Evolutionary conservation across 2,888 invertebrate genomes (phyloP), one percentile per base, ranked within the genome.

Genomic region (Lydus trimaculatus): DNA sequence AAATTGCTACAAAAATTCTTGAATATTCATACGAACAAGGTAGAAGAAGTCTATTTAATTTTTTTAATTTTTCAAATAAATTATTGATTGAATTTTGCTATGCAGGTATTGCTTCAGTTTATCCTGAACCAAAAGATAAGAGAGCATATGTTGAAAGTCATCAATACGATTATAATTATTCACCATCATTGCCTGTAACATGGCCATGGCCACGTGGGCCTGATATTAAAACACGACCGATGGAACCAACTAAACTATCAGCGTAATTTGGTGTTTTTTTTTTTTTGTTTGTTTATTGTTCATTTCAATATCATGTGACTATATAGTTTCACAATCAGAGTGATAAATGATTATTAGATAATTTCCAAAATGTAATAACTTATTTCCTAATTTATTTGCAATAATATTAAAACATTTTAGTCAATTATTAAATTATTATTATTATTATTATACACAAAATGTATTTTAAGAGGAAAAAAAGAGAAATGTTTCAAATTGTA

Each of bases 31-130:
- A 96, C 84, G 86, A 88, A 75, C 89, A 90, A 75, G 90, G 94
- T 94, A 86, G n/a, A n/a, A n/a, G n/a, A n/a, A n/a, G n/a, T n/a
- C n/a, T n/a, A n/a, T n/a, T n/a, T n/a, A n/a, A n/a, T n/a, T n/a
- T n/a, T n/a, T n/a, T n/a, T n/a, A n/a, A n/a, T n/a, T n/a, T n/a
- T n/a, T n/a, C n/a, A n/a, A n/a, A n/a, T n/a, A n/a, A n/a, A n/a
- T n/a, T n/a, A n/a, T n/a, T n/a, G n/a, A n/a, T n/a, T 61, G 9
- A 64, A 76, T 71, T 75, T 67, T 82, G 83, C 20, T 81, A n/a
- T n/a, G n/a, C n/a, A 93, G 93, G 92, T 85, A 88, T 93, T 74
- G 95, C 96, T 3, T 94, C 95, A 3, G 91, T 93, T 4, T 96
- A 96, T 83, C 96, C 96, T 0, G 92, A 95, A 84, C 96, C 96